Conservation (phyloP, 2,888 invertebrate genomes). For the Brachypalpus laphriformis region DNA sequence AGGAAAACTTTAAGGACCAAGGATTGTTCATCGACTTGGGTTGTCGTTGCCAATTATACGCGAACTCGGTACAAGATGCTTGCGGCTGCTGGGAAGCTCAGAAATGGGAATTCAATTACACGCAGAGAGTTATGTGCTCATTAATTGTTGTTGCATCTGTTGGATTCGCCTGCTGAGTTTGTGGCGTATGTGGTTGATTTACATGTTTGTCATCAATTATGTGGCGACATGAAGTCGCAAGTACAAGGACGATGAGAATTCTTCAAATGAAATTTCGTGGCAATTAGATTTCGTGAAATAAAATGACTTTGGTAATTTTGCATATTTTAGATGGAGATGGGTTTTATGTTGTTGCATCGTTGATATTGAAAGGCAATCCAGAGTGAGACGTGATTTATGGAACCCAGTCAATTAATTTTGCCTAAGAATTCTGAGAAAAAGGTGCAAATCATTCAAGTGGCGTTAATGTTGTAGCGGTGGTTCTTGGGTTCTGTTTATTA, state of each 20-base stretch:
- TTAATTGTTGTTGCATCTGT: slow-evolving; percentile 6
- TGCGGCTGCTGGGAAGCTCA: not conserved
- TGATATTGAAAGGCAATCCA: too few species aligned
- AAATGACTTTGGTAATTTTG: too few species aligned
- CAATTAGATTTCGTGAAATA: not conserved
- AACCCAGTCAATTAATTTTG: too few species aligned
- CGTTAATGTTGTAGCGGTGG: too few species aligned
- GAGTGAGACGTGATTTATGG: too few species aligned
- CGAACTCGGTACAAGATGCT: slow-evolving; percentile 6
- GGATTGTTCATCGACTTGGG: not conserved
- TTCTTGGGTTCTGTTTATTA: too few species aligned
- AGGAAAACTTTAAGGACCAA: slow-evolving; percentile 21
- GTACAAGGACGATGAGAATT: not conserved
- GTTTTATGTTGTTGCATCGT: not conserved
- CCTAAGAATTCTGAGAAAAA: too few species aligned
- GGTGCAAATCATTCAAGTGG: too few species aligned
- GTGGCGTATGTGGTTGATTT: slow-evolving; percentile 1
- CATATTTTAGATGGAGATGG: not conserved
- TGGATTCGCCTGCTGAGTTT: slow-evolving; percentile 7
- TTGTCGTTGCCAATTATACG: slow-evolving; percentile 9
- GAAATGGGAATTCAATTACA: slow-evolving; percentile 18
- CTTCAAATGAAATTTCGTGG: not conserved
- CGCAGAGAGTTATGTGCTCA: not conserved
- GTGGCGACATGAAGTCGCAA: not conserved
- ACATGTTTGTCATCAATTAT: not conserved